phyloP scores from a whole-genome alignment of 2,888 invertebrate species.

The Odontocolon sp. region DNA sequence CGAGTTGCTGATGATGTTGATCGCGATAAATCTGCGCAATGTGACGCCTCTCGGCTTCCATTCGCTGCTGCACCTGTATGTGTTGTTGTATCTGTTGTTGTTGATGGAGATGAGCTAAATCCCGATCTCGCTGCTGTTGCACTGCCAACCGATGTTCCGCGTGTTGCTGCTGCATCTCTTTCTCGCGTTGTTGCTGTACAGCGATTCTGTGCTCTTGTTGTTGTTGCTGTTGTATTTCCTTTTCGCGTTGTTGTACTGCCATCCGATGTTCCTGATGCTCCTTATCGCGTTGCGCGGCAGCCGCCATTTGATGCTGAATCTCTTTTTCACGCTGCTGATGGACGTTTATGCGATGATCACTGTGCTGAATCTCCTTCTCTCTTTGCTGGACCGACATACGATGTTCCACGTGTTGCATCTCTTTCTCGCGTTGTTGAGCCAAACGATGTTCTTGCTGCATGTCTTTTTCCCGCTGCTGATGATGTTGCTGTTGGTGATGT shows the following conservation, averaged over 20 bases:
- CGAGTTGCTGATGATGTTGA: constrained; percentile 73
- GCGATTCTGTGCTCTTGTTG: constrained; percentile 71
- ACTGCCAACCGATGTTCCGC: constrained; percentile 73
- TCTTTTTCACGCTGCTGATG: constrained; percentile 76
- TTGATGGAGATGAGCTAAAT: constrained; percentile 78
- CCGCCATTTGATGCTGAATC: constrained; percentile 75
- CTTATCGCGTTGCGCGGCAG: constrained; percentile 73
- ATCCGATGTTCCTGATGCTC: constrained; percentile 76
- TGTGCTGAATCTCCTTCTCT: constrained; percentile 66
- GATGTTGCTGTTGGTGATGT: constrained; percentile 61
- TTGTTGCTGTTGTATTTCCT: constrained; percentile 63
- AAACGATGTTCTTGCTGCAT: constrained; percentile 73
- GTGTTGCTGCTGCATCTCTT: constrained; percentile 74
- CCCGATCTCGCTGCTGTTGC: constrained; percentile 74
- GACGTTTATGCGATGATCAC: constrained; percentile 61
- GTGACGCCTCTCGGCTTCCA: constrained; percentile 78
- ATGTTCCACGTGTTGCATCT: constrained; percentile 61
- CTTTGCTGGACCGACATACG: constrained; percentile 60
- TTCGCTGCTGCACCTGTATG: constrained; percentile 77
- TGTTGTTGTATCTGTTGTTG: constrained; percentile 80
- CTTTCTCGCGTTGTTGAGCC: constrained; percentile 67
- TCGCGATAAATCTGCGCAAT: constrained; percentile 78
- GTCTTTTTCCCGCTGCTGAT: constrained; percentile 77
- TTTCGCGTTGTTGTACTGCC: constrained; percentile 69
- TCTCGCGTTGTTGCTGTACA: constrained; percentile 73